Evolutionary conservation across 2,113 vertebrate genomes (phyloP), one percentile per base, ranked within the genome.

Genomic region (Turdus rufiventris): DNA sequence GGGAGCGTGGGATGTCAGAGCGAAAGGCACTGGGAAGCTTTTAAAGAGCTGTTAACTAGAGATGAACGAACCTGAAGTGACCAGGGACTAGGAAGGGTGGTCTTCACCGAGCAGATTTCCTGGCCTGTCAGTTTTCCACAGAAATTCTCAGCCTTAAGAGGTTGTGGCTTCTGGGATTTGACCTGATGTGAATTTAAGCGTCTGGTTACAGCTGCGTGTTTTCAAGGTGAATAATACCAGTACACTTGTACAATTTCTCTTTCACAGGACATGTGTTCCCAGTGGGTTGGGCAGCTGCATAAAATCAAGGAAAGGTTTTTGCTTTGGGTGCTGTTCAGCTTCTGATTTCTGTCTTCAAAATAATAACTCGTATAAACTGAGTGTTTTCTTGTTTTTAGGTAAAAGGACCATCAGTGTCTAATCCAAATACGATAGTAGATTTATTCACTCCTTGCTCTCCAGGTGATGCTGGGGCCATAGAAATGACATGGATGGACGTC

Each of bases 401-500:
- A 95, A 96, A 96, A 71, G 99, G 98, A 38, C 97, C 98, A 75
- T 99, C 99, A 6, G 91, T 98, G 58, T 88, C 96, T 26, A 96
- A 99, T 90, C 98, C 99, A 56, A 96, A 98, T 84, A 6, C 8
- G 2, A 14, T 98, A 10, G 88, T 98, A 33, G 98, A 99, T 77
- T 97, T 99, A 60, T 97, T 98, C 68, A 99, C 98, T 20, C 99
- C 99, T 11, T 99, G 99, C 89, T 99, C 99, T 89, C 99, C 99
- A 12, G 99, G 99, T 5, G 99, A 99, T 92, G 98, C 98, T 50
- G 97, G 94, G 25, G 99, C 98, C 45, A 10, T 96, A 71, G 99
- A 99, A 96, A 99, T 99, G 99, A 98, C 99, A 2, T 99, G 99
- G 99, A 98, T 99, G 98, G 98, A 99, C 0, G 98, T 99, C 36